Evolutionary conservation across 53 echinoderm and acorn worm genomes (phyloP).

Genomic region (Paelopatides confundens): DNA sequence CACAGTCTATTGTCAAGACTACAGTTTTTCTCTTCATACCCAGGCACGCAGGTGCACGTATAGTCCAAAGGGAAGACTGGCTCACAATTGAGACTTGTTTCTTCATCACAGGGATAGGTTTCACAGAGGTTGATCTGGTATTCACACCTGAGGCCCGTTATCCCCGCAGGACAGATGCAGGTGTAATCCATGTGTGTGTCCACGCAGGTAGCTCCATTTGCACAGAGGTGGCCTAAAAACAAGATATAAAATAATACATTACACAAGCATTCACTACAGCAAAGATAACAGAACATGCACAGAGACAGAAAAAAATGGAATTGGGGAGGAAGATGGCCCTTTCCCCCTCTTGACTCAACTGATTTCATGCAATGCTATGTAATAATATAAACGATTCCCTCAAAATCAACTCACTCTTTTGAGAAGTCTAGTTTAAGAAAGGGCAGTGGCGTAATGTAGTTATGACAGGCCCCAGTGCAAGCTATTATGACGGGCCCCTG

Average conservation of each 20-base stretch:
- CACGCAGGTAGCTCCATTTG: conserved; percentile 75
- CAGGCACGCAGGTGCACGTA: conserved; percentile 76
- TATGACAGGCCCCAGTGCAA: no score
- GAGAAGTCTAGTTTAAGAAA: no score
- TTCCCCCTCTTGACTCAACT: no score
- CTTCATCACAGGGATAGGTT: conserved; percentile 66
- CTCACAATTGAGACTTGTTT: conserved; percentile 65
- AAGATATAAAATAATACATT: not conserved
- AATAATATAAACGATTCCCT: no score
- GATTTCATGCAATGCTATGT: no score
- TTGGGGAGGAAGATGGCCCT: no score
- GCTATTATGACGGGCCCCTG: no score
- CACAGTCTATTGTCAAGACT: conserved; percentile 82
- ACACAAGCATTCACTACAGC: no score
- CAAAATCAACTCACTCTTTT: no score
- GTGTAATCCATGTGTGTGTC: conserved; percentile 77
- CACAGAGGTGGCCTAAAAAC: conserved; percentile 75
- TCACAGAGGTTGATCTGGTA: conserved; percentile 84
- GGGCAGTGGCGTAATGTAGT: no score
- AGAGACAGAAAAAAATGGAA: no score
- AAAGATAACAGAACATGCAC: no score
- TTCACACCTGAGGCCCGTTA: conserved; percentile 72
- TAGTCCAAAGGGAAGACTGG: conserved; percentile 87
- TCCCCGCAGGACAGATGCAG: conserved; percentile 78
- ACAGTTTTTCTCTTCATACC: conserved; percentile 89